These are phyloP conservation scores for Nannoperca obscura DNA, from an alignment of 2,797 vertebrate genomes.

Conservation along the genomic window DNA sequence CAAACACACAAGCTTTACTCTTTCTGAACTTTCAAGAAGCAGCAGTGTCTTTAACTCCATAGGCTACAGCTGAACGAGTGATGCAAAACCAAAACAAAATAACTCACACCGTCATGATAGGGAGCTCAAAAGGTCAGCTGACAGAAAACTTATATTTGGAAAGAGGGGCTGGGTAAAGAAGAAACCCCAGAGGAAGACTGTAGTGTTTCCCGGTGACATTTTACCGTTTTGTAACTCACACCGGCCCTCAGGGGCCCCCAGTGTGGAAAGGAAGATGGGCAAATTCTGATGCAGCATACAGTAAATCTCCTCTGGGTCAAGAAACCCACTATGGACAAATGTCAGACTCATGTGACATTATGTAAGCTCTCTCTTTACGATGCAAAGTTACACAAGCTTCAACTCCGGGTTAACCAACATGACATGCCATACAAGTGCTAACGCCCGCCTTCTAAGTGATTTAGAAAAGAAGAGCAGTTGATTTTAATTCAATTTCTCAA, in stretches of 20 bases:
- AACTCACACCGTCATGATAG: slow-evolving; percentile 56
- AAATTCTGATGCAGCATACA: slow-evolving; percentile 16
- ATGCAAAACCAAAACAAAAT: slow-evolving; percentile 59
- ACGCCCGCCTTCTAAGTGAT: not conserved
- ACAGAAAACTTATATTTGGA: slow-evolving; percentile 59
- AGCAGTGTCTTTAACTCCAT: not conserved
- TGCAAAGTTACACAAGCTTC: not conserved
- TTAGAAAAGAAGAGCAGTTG: not conserved
- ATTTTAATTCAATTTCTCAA: not conserved
- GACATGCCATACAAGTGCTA: not conserved
- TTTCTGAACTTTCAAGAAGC: not conserved
- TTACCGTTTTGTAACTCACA: slow-evolving; percentile 34
- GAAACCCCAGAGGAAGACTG: slow-evolving; percentile 29
- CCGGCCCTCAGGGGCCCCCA: slow-evolving; percentile 1
- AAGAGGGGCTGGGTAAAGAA: slow-evolving; percentile 33
- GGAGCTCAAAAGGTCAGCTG: slow-evolving; percentile 51
- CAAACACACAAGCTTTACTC: not conserved
- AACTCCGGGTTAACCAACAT: not conserved
- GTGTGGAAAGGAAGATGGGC: not conserved
- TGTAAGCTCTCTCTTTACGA: not conserved
- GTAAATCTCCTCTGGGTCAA: slow-evolving; percentile 39
- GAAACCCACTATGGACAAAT: slow-evolving; percentile 3
- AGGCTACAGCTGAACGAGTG: slow-evolving; percentile 2
- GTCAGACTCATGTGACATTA: not conserved
- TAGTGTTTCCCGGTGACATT: slow-evolving; percentile 45